Conservation (phyloP, 2,113 vertebrate species). For the Sinocyclocheilus anshuiensis region DNA sequence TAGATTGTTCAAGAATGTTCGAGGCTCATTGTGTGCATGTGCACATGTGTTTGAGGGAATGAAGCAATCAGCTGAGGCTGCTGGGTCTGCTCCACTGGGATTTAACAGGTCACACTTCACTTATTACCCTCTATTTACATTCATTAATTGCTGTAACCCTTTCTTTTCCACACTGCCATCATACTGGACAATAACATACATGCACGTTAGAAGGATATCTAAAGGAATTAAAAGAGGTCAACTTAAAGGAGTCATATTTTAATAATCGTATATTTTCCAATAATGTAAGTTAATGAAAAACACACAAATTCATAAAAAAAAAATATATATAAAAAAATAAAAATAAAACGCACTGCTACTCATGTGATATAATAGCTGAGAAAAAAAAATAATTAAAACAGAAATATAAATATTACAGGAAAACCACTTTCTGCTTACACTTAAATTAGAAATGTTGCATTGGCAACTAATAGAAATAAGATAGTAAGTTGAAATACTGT, state of each 20-base stretch:
- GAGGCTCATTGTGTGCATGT: background rate
- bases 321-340: too few relatives aligned
- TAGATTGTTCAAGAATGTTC: background rate
- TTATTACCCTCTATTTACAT: slow-evolving; percentile 20
- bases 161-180: background rate
- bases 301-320: too few relatives aligned
- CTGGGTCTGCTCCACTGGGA: slow-evolving; percentile 24
- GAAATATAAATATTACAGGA: too few relatives aligned
- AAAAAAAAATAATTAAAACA: too few relatives aligned
- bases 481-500: too few relatives aligned
- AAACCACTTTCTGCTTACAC: too few relatives aligned
- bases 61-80: slow-evolving; percentile 26
- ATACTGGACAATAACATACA: background rate
- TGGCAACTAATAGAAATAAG: too few relatives aligned
- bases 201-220: background rate
- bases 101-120: slow-evolving; percentile 39
- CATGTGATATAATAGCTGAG: too few relatives aligned
- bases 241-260: background rate
- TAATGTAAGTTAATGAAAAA: too few relatives aligned
- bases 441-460: too few relatives aligned
- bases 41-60: background rate
- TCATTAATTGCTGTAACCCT: slow-evolving; percentile 36
- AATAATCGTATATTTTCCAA: too few relatives aligned
- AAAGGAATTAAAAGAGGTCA: background rate
- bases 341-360: too few relatives aligned